Conservation (phyloP, 2,113 vertebrate genomes). For the Gobius niger region DNA sequence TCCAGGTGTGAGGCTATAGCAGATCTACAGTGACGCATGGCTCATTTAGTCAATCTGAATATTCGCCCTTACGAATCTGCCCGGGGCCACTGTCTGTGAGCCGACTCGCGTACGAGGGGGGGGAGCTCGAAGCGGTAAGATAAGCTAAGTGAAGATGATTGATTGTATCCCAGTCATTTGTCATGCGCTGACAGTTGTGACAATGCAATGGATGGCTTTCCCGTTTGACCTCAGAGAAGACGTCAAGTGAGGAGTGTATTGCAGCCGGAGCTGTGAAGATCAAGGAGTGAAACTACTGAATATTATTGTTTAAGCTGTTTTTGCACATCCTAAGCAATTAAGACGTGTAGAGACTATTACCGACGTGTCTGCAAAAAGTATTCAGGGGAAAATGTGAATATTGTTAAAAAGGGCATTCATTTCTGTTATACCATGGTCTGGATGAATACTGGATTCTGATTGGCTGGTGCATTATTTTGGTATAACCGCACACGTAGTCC, state of each 20-base stretch:
- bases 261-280: background rate
- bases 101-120: conserved; percentile 15
- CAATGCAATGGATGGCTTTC: conserved; percentile 60
- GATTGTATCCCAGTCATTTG: conserved; percentile 51
- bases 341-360: no score
- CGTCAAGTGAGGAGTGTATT: conserved; percentile 59
- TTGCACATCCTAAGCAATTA: background rate
- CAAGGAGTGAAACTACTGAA: no score
- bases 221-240: conserved; percentile 57
- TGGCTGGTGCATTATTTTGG: no score
- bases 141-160: conserved; percentile 63
- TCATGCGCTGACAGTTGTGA: conserved; percentile 51
- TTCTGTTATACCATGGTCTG: no score
- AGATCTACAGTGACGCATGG: background rate
- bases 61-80: conserved; percentile 17
- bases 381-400: no score
- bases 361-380: no score
- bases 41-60: conserved; percentile 17
- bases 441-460: no score
- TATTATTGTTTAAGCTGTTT: background rate
- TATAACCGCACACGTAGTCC: no score
- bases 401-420: no score
- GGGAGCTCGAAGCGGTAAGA: conserved; percentile 38
- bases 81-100: conserved; percentile 14
- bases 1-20: conserved; percentile 7